Conservation (phyloP, 2,113 vertebrate genomes). For the Amblyornis subalaris region DNA sequence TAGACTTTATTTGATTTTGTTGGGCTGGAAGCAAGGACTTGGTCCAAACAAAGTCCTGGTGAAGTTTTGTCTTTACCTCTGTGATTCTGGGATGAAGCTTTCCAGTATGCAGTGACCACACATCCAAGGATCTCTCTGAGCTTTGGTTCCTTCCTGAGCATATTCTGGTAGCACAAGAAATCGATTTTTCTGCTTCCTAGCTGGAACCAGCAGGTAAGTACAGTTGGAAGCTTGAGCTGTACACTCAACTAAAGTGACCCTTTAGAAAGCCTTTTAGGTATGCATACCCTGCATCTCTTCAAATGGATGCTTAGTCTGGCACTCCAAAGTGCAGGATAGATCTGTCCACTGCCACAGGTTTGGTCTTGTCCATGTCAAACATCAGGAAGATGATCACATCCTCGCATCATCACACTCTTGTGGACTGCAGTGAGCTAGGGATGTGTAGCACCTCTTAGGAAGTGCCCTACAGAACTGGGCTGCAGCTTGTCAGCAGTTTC, state of each 20-base stretch:
- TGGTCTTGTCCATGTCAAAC: background rate
- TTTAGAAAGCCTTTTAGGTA: background rate
- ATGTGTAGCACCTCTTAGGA: background rate
- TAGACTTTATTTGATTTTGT: background rate
- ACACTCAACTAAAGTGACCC: background rate
- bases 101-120: background rate
- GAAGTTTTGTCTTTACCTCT: background rate
- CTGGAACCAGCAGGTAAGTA: background rate
- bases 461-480: background rate
- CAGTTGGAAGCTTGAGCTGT: background rate
- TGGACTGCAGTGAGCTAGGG: background rate
- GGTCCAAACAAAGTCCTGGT: fast-evolving
- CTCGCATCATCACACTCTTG: background rate
- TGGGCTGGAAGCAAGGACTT: background rate
- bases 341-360: background rate
- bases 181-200: background rate
- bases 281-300: background rate
- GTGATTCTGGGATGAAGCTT: background rate
- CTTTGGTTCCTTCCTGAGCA: background rate
- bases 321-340: background rate
- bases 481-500: background rate
- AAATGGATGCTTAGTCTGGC: background rate
- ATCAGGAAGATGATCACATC: background rate
- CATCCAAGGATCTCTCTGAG: background rate
- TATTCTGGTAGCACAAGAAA: background rate